A percentile compares a stretch with the other conserved stretches of the same genome.
Conservation (phyloP, 2,797 vertebrate species). For the Enoplosus armatus region DNA sequence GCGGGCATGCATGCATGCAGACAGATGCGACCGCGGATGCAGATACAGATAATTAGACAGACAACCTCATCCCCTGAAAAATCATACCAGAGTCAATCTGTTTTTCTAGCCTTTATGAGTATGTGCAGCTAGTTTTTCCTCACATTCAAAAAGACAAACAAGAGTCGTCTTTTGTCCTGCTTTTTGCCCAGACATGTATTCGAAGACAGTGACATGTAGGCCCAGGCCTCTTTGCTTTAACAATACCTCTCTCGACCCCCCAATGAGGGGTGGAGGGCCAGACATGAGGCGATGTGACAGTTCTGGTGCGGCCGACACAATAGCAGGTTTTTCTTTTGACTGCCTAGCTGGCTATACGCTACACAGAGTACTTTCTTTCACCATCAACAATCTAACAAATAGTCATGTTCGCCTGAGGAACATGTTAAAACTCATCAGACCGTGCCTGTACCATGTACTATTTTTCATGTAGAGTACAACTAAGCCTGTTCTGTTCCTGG, state of each 20-base stretch:
- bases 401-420: slow-evolving; percentile 49
- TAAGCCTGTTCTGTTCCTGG: slow-evolving; percentile 5
- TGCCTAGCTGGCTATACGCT: slow-evolving; percentile 62
- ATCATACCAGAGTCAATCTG: slow-evolving; percentile 38
- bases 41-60: slow-evolving; percentile 66
- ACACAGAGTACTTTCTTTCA: slow-evolving; percentile 64
- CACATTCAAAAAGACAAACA: slow-evolving; percentile 59
- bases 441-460: not conserved
- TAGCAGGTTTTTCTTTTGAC: slow-evolving; percentile 81
- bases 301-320: slow-evolving; percentile 86
- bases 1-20: slow-evolving; percentile 30
- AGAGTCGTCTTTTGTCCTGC: slow-evolving; percentile 73
- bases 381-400: slow-evolving; percentile 57
- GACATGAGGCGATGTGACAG: slow-evolving; percentile 89
- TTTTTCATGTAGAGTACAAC: slow-evolving; percentile 23
- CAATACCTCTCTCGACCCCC: slow-evolving; percentile 85
- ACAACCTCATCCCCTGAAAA: slow-evolving; percentile 47
- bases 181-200: slow-evolving; percentile 72
- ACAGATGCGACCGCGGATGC: slow-evolving; percentile 62
- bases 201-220: slow-evolving; percentile 77
- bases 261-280: slow-evolving; percentile 81
- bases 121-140: slow-evolving; percentile 42
- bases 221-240: slow-evolving; percentile 79
- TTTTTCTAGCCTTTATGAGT: slow-evolving; percentile 30
- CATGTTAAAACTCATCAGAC: slow-evolving; percentile 41